Evolutionary conservation across 2,797 vertebrate genomes (phyloP), one percentile per base, ranked within the genome.

Genomic region (Peromyscus aztecus): DNA sequence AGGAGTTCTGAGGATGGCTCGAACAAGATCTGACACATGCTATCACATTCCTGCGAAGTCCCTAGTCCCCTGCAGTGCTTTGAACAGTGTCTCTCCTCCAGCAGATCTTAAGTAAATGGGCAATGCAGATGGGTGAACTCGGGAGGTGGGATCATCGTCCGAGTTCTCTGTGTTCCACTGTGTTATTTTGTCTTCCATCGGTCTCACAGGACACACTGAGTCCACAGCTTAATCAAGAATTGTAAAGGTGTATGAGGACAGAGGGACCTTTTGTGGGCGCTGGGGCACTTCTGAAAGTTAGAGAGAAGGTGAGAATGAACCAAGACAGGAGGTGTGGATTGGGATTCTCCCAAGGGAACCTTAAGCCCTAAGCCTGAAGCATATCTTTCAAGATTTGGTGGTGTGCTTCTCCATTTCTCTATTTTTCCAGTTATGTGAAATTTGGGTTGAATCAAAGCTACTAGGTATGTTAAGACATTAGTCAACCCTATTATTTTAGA

Each of bases 381-480:
- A 19, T 93, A 81, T 88, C 93, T 90, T 95, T 84, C 59, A 92
- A 93, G 71, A 80, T 86, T 95, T 85, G 75, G 5, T 40, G 34
- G 16, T 65, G 57, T 63, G n/a, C 43, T 95, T 89, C 91, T 14
- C 65, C 34, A 89, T 76, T 83, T 71, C 1, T 24, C 37, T 89
- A n/a, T 78, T 96, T 97, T 90, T 34, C 55, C 59, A 67, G 75
- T 83, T 94, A 85, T 90, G 81, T 92, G 71, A 91, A 9, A 63
- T 81, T 89, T 97, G 29, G 75, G 91, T 10, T 75, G 76, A 80
- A 82, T 78, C 24, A 93, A 94, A 92, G 52, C 13, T 71, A 55
- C 91, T 92, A 57, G 59, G 40, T 78, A 11, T 59, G 17, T 0
- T 81, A 46, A 0, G 16, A 94, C 12, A 17, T 34, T 65, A 87